Conservation (phyloP, 2,113 vertebrate species). For the Tragelaphus scriptus region DNA sequence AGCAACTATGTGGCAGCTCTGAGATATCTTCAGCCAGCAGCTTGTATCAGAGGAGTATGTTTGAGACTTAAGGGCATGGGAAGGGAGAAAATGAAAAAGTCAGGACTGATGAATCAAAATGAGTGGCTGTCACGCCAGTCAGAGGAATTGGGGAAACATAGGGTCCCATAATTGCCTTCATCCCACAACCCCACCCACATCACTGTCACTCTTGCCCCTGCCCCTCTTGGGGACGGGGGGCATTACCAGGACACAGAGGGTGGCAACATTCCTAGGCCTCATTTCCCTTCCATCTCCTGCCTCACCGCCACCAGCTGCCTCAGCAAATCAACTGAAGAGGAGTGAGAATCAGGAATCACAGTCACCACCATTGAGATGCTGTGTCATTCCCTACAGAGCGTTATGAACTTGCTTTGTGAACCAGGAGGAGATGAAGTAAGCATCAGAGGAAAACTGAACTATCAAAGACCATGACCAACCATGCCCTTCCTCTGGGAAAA, state of each 20-base stretch:
- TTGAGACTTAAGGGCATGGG: neutral
- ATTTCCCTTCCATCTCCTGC: neutral
- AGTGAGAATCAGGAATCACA: neutral
- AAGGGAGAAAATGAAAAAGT: neutral
- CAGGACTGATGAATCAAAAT: neutral
- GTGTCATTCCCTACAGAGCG: neutral
- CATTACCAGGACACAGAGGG: rapidly evolving
- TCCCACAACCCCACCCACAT: neutral
- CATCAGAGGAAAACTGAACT: neutral
- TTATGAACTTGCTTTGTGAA: neutral
- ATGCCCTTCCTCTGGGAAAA: neutral
- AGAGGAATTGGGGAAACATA: neutral
- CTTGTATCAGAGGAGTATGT: neutral
- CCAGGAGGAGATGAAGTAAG: too few relatives aligned
- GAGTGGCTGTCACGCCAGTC: neutral
- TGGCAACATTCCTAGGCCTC: neutral
- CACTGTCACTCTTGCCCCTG: neutral
- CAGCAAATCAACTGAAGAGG: neutral
- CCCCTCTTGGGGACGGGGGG: rapidly evolving
- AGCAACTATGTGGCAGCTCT: too few relatives aligned
- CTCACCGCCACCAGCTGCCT: neutral
- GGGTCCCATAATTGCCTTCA: neutral
- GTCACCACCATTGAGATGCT: neutral
- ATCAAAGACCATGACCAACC: neutral
- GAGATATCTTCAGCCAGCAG: neutral